These are phyloP conservation scores for Drusus annulatus DNA, from an alignment of 1,140 invertebrate genomes.

Conservation along the genomic window DNA sequence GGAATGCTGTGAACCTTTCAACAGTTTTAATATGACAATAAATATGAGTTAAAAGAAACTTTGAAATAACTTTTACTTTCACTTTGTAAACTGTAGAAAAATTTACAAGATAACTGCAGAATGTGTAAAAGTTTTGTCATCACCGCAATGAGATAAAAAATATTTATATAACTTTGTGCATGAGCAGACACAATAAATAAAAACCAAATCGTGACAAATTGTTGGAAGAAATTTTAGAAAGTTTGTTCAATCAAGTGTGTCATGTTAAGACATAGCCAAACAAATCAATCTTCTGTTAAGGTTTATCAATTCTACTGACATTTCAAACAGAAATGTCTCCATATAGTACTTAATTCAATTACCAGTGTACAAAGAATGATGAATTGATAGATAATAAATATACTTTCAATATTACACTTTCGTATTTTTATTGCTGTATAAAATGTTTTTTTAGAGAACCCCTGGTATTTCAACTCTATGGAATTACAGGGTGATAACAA, in stretches of 20 bases:
- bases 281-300: not conserved
- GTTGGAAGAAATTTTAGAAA: constrained; percentile 35
- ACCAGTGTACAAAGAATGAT: not conserved
- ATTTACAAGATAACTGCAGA: no score
- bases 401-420: not conserved
- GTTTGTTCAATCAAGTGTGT: not conserved
- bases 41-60: no score
- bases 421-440: not conserved
- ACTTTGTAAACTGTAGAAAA: no score
- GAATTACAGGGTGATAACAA: no score
- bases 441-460: no score
- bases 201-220: not conserved
- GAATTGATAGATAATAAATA: constrained; percentile 1
- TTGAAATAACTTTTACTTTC: no score
- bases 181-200: not conserved
- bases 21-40: no score
- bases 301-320: not conserved
- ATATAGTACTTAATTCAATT: no score
- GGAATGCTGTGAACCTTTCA: not conserved
- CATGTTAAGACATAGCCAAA: constrained; percentile 6
- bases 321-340: no score
- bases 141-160: not conserved
- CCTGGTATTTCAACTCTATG: no score
- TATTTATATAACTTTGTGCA: constrained; percentile 13
- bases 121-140: no score